Evolutionary conservation across 92 coral and sea anemone genomes (phyloP).

Genomic region (Parazoanthus swiftii): DNA sequence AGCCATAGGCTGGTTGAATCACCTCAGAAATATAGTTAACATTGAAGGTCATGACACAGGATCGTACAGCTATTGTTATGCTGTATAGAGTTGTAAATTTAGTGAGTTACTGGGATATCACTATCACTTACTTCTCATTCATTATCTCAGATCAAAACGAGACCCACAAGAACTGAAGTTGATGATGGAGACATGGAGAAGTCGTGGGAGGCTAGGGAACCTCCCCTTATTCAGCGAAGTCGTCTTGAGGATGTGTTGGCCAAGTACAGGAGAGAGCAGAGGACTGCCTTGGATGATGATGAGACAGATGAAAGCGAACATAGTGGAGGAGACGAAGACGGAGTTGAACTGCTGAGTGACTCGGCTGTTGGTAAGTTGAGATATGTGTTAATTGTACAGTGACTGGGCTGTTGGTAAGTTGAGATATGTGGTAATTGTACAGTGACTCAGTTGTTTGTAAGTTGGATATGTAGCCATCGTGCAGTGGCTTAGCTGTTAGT

Average conservation of each 20-base stretch:
- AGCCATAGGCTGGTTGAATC: too few relatives aligned
- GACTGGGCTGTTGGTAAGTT: too few relatives aligned
- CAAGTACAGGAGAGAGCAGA: conserved; percentile 25
- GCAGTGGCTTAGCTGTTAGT: too few relatives aligned
- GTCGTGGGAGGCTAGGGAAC: conserved; percentile 24
- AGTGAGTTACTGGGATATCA: background rate
- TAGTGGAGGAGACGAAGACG: conserved; percentile 61
- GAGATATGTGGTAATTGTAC: too few relatives aligned
- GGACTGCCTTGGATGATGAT: conserved; percentile 14
- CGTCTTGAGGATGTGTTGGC: conserved; percentile 20
- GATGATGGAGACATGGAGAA: background rate
- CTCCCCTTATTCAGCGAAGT: conserved; percentile 26
- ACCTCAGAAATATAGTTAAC: too few relatives aligned
- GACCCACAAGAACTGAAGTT: background rate
- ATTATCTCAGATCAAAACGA: background rate
- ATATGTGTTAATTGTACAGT: background rate
- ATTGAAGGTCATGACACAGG: too few relatives aligned
- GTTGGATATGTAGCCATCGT: too few relatives aligned
- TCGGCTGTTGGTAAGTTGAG: conserved; percentile 71
- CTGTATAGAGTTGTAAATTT: too few relatives aligned
- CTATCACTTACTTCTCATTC: background rate
- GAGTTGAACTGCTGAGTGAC: conserved; percentile 70
- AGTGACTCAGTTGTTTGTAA: too few relatives aligned
- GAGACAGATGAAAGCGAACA: conserved; percentile 42
- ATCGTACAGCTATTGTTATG: too few relatives aligned